phyloP scores from a whole-genome alignment of 2,113 vertebrate species.

The Egretta garzetta region DNA sequence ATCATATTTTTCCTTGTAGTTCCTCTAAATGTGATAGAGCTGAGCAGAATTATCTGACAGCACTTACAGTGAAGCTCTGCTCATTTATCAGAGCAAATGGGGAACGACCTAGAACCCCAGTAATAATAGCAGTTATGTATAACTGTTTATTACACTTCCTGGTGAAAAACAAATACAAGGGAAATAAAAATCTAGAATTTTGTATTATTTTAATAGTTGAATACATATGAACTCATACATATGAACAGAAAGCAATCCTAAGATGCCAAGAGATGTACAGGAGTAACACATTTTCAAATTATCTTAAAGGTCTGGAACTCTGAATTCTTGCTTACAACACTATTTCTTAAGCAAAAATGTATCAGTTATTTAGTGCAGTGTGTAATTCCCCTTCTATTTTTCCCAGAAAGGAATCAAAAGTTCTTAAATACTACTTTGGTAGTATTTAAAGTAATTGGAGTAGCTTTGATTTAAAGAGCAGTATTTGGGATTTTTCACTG shows the following conservation, averaged over 20 bases:
- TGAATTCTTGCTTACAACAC: background rate
- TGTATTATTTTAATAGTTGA: background rate
- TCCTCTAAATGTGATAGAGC: background rate
- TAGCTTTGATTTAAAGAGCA: background rate
- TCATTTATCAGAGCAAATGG: background rate
- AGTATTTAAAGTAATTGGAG: background rate
- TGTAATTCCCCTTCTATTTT: background rate
- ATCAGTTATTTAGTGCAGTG: background rate
- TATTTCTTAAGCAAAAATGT: background rate
- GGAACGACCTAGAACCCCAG: background rate
- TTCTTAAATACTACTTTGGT: background rate
- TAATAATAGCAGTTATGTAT: background rate
- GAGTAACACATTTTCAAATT: background rate
- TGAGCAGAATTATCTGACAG: background rate
- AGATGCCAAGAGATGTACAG: background rate
- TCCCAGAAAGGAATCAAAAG: background rate
- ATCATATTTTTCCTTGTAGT: background rate
- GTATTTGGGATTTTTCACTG: background rate
- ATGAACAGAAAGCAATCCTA: background rate
- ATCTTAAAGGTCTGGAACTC: background rate
- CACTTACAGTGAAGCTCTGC: background rate
- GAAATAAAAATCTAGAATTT: background rate
- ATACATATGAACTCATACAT: background rate
- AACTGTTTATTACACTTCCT: background rate
- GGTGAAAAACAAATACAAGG: background rate